These are phyloP conservation scores for Anser brachyrhynchus DNA, from an alignment of 2,113 vertebrate genomes.

Conservation along the genomic window DNA sequence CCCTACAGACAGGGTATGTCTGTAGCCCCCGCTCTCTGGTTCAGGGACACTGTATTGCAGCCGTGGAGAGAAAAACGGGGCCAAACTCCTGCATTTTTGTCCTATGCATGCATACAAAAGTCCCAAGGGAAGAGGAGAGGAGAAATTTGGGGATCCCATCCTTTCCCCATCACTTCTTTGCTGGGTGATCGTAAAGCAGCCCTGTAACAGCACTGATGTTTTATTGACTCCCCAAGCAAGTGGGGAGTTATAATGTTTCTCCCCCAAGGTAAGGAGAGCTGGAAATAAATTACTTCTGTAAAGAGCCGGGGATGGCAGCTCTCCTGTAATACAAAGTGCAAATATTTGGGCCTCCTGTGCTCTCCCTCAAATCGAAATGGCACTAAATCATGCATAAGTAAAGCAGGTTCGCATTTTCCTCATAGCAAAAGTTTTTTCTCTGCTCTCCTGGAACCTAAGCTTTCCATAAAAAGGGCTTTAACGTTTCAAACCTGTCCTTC, in stretches of 20 bases:
- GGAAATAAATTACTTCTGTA: conserved; percentile 48
- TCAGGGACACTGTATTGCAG: background rate
- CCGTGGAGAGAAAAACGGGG: background rate
- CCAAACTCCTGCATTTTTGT: background rate
- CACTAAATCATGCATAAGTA: conserved; percentile 8
- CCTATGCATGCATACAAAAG: rapidly evolving
- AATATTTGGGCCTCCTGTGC: conserved; percentile 19
- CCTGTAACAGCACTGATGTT: background rate
- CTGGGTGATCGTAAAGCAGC: background rate
- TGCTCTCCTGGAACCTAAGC: background rate
- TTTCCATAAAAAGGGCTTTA: conserved; percentile 20
- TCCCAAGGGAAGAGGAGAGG: background rate
- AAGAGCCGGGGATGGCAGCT: background rate
- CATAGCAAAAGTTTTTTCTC: conserved; percentile 8
- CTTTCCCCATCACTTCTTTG: background rate
- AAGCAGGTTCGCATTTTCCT: conserved; percentile 32
- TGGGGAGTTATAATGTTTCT: background rate
- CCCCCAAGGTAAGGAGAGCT: conserved; percentile 22
- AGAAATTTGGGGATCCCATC: background rate
- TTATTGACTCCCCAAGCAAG: background rate
- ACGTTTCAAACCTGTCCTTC: conserved; percentile 25
- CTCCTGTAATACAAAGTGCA: conserved; percentile 49
- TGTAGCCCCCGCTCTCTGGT: background rate
- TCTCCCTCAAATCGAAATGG: conserved; percentile 51
- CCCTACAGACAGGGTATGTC: background rate